Base-by-base conservation (phyloP, 2,797 vertebrate genomes). In the Tiaroga cobitis region DNA sequence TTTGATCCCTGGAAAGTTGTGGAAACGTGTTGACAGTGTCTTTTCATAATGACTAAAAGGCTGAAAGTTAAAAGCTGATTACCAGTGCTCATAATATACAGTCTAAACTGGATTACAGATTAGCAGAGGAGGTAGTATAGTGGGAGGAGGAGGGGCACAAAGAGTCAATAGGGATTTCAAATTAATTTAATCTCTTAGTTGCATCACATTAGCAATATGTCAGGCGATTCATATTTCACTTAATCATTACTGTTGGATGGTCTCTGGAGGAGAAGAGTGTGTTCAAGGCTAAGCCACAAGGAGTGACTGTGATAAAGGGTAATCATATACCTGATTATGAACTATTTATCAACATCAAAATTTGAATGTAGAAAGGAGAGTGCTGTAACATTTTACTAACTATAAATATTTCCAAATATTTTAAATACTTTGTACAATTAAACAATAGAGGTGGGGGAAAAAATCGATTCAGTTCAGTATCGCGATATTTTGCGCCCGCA, bases 151-250 rank as follows among this genome's bases (percentile, higher is more conserved):
- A 18, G 13, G 37, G 37, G 19, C 24, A 63, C 1, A 79, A 43
- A 75, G 5, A 75, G 29, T 61, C 54, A 9, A n/a, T 6, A 59
- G 7, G 6, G 26, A 81, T 69, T 80, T 34, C 3, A 37, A 56
- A 16, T 37, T 7, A 0, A 81, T 69, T 26, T 19, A 39, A 39
- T 70, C 13, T 26, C 13, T 39, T 46, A 46, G 43, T 46, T 80
- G 59, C 78, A 63, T 68, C 70, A 68, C 24, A 39, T 54, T 54
- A 18, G 15, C 54, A 79, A 43, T 46, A n/a, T 41, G 65, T 51
- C 80, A 80, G 26, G 18, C 19, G 11, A 80, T 80, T 13, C 18
- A 80, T 83, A 41, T 84, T 84, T 84, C 21, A 61, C 59, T 63
- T 59, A 26, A 37, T 69, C 19, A 84, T 24, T 41, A 39, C 13